Conservation (phyloP, 2,797 vertebrate genomes). For the Parauchenoglanis punctatus region DNA sequence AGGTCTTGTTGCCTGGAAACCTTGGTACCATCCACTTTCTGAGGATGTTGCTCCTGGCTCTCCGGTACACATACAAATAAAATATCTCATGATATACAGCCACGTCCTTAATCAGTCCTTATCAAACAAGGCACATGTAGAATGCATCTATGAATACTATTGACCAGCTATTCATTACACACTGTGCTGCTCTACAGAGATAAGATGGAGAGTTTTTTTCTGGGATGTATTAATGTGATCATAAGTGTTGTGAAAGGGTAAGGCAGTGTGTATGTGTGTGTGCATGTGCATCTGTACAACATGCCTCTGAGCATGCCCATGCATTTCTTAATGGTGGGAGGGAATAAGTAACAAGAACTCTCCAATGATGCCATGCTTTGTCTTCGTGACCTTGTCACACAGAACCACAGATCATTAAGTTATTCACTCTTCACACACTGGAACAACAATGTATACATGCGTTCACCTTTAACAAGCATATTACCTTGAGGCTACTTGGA, state of each 20-base stretch:
- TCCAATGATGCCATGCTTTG: conserved; percentile 30
- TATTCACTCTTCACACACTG: conserved; percentile 16
- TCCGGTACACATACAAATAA: conserved; percentile 43
- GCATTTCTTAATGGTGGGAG: conserved; percentile 24
- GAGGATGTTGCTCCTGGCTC: conserved; percentile 40
- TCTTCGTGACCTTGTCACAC: conserved; percentile 39
- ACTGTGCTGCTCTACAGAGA: conserved; percentile 43
- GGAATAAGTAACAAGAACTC: conserved; percentile 47
- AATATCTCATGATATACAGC: conserved; percentile 29
- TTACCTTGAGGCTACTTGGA: conserved; percentile 19
- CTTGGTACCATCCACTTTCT: conserved; percentile 44
- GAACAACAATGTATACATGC: conserved; percentile 15
- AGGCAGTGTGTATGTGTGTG: conserved; percentile 11
- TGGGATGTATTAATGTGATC: conserved; percentile 31
- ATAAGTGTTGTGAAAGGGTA: not conserved
- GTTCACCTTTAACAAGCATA: conserved; percentile 28
- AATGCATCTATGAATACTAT: conserved; percentile 9
- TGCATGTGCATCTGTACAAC: not conserved
- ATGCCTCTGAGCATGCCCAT: not conserved
- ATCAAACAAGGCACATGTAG: conserved; percentile 27
- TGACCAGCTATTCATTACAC: conserved; percentile 39
- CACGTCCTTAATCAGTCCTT: conserved; percentile 45
- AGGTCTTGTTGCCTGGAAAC: conserved; percentile 59
- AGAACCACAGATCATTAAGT: conserved; percentile 36
- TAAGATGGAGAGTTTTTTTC: conserved; percentile 24